Conservation (phyloP, 2,888 invertebrate species). For the Cordilura impudica region DNA sequence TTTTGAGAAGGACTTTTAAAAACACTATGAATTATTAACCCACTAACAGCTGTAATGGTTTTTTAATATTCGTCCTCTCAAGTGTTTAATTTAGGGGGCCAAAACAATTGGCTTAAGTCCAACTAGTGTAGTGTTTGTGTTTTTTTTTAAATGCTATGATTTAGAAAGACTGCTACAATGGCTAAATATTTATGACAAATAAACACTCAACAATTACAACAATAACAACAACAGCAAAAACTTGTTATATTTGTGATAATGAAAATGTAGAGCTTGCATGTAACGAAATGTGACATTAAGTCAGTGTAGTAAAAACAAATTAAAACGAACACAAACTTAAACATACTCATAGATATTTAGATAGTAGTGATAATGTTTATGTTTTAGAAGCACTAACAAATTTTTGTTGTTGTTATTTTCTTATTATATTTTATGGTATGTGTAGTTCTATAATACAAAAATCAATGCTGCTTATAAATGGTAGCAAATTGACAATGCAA, state of each 20-base stretch:
- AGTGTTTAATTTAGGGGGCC: conserved; percentile 37
- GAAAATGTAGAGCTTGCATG: background rate
- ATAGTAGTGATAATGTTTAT: too few relatives aligned
- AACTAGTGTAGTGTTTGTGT: conserved; percentile 20
- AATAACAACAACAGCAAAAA: conserved; percentile 19
- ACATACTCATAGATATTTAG: too few relatives aligned
- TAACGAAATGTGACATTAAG: conserved; percentile 26
- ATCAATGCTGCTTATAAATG: conserved; percentile 53
- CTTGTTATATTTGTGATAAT: conserved; percentile 3
- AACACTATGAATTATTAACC: too few relatives aligned
- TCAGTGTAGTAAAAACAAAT: conserved; percentile 12
- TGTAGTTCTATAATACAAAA: conserved; percentile 34
- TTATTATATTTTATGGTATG: conserved; percentile 17
- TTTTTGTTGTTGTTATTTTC: too few relatives aligned
- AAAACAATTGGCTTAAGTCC: conserved; percentile 40
- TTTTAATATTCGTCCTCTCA: background rate
- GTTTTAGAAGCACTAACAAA: too few relatives aligned
- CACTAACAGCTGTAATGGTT: background rate
- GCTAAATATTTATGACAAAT: conserved; percentile 51
- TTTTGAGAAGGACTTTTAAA: too few relatives aligned
- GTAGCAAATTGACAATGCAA: conserved; percentile 36
- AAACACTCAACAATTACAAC: background rate
- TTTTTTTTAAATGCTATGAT: conserved; percentile 31
- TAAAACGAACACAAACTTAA: conserved; percentile 28
- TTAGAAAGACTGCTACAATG: conserved; percentile 4